Conservation (phyloP, 2,888 invertebrate species). For the Lithophane socia region DNA sequence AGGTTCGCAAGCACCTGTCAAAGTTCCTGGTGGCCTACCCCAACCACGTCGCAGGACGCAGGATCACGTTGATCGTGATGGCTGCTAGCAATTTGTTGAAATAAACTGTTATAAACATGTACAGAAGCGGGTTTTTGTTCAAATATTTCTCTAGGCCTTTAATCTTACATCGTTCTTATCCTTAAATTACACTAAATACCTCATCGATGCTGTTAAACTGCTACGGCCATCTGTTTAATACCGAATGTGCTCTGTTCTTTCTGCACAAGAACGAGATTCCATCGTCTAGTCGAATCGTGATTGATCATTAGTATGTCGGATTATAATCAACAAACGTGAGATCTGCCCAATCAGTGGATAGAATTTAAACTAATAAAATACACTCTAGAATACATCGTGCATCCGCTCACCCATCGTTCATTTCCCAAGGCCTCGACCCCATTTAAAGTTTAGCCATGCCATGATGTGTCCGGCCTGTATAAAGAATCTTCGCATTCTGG, state of each 20-base stretch:
- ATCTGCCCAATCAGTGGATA: slow-evolving; percentile 17
- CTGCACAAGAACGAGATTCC: slow-evolving; percentile 3
- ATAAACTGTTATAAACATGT: slow-evolving; percentile 53
- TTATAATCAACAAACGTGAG: slow-evolving; percentile 36
- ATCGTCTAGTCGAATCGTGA: slow-evolving; percentile 47
- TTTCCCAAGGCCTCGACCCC: slow-evolving; percentile 3
- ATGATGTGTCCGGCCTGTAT: not conserved
- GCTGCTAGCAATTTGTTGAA: slow-evolving; percentile 86
- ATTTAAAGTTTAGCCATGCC: not conserved
- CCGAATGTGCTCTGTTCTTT: slow-evolving; percentile 1
- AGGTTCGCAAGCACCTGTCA: slow-evolving; percentile 92
- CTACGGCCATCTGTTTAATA: slow-evolving; percentile 18
- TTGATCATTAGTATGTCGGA: slow-evolving; percentile 44
- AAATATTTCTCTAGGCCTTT: not conserved
- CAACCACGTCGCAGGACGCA: slow-evolving; percentile 91
- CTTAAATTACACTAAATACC: not conserved
- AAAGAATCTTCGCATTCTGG: too few species aligned
- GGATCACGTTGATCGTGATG: slow-evolving; percentile 93
- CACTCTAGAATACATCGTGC: slow-evolving; percentile 15
- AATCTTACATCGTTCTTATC: not conserved
- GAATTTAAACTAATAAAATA: not conserved
- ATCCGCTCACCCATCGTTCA: slow-evolving; percentile 21
- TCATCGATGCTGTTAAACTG: not conserved
- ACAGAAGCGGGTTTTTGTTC: not conserved
- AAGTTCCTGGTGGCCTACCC: slow-evolving; percentile 90